Base-by-base conservation (phyloP, 2,888 invertebrate genomes). In the Horisme vitalbata region DNA sequence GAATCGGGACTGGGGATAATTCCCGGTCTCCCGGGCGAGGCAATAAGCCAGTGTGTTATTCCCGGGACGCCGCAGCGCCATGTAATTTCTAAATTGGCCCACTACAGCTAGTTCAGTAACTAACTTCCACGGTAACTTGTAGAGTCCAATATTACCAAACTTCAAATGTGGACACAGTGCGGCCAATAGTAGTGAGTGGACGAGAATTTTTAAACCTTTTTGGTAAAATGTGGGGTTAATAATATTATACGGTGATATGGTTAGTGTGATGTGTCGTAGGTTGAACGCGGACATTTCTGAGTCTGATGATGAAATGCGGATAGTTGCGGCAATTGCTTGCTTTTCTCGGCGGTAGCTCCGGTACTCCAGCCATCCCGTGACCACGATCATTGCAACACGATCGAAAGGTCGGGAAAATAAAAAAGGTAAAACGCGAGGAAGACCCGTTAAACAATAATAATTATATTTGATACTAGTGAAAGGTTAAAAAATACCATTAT, bases 1-100 rank as follows among this genome's bases (percentile, higher is more conserved):
- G 6, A 26, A 10, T 15, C 5, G 11, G 11, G 6, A 2, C 4
- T 11, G 11, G 7, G 11, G 24, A 24, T 24, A 24, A 24, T 26
- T 10, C 26, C 2, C 9, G 11, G 26, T 26, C 11, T n/a, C 23
- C 7, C 26, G 26, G 5, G 26, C 26, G n/a, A n/a, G 9, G 20
- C 36, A 26, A 35, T 39, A 41, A 41, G 31, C 23, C 28, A 12
- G 27, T 33, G 27, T 26, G 37, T 36, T 36, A 33, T 36, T 38
- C 38, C 30, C 23, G 34, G 28, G 18, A 21, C n/a, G 10, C 37
- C 47, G 41, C 41, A 37, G 41, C 24, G 36, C 41, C 47, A 33
- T 43, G 43, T 48, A 43, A 48, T 48, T 48, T 38, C 33, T 43
- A 48, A 48, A 48, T 48, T 48, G 48, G 47, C 41, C 41, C 41